Evolutionary conservation across 1,140 invertebrate genomes (phyloP).

Genomic region (Lasioglossum albipes): DNA sequence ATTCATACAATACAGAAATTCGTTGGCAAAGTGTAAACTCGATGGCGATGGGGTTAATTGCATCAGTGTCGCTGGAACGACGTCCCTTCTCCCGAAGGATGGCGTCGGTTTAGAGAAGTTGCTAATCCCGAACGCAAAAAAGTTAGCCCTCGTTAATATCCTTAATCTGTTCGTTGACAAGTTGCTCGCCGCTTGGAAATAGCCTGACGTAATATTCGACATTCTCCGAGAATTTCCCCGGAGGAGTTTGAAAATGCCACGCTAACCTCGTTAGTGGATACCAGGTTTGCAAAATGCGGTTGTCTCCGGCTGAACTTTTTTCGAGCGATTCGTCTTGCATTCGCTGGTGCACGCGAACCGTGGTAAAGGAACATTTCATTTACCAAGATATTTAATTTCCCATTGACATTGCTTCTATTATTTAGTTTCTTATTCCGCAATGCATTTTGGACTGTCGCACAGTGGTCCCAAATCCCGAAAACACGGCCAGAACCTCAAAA

Average conservation of each 20-base stretch:
- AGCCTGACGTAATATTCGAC: conserved; percentile 3
- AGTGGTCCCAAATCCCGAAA: too few relatives aligned
- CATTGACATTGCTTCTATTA: too few relatives aligned
- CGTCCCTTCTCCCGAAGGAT: background rate
- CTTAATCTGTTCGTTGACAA: conserved; percentile 24
- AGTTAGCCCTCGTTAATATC: background rate
- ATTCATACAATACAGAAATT: too few relatives aligned
- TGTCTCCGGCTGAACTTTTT: background rate
- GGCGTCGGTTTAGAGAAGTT: conserved; percentile 1
- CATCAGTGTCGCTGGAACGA: background rate
- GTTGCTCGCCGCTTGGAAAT: background rate
- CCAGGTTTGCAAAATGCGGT: too few relatives aligned
- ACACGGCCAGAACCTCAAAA: too few relatives aligned
- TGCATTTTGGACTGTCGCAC: background rate
- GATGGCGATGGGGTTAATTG: background rate
- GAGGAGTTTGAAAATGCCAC: conserved; percentile 1
- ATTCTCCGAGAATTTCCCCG: background rate
- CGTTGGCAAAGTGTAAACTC: too few relatives aligned
- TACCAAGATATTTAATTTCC: too few relatives aligned
- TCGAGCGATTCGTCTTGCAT: too few relatives aligned
- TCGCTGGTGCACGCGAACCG: too few relatives aligned
- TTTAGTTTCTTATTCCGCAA: too few relatives aligned
- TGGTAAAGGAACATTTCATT: too few relatives aligned
- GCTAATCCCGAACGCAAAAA: background rate
- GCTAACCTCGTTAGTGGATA: background rate